Evolutionary conservation across 2,113 vertebrate species (phyloP), one percentile per base, ranked within the genome.

Genomic region (Odontophorus gujanensis): DNA sequence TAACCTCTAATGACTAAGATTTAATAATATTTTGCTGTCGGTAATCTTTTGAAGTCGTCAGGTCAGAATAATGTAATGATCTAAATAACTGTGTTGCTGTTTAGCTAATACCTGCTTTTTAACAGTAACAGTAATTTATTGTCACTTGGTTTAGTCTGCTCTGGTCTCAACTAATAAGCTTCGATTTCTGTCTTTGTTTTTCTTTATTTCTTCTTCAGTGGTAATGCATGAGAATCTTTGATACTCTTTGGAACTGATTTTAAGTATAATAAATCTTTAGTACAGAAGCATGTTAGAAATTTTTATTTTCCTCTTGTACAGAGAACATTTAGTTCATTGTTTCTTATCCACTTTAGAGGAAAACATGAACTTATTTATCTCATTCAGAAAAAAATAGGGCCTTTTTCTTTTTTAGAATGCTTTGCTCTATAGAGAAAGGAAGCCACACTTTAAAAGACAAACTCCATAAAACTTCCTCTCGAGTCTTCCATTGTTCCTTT

Each of bases 211-310:
- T 59, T 84, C 16, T 45, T 77, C 36, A 65, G 30, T 76, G 32
- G 25, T 72, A 89, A 93, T 86, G 43, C 36, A 85, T 94, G 90
- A 62, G 87, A 87, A 92, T 90, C 82, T 72, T 45, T 45, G 18
- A 36, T 26, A 57, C 24, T 68, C 11, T 48, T 81, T 74, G 58
- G 85, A 89, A 86, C 5, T 2, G 19, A 43, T 25, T 45, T 55
- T 9, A 28, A 43, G 63, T 20, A 38, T 78, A 87, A 82, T 85
- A 82, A 68, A 36, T 80, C 63, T 85, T 79, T 76, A 79, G 11
- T 48, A 26, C 25, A 11, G 14, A 63, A 79, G 48, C 6, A n/a
- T 32, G 8, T 20, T 76, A 34, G 74, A 76, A 48, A 5, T 2
- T 1, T 25, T n/a, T 4, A 19, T 4, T 15, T 2, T 4, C 7